Evolutionary conservation across 2,888 invertebrate species (phyloP), one percentile per base, ranked within the genome.

Genomic region (Meta bourneti): DNA sequence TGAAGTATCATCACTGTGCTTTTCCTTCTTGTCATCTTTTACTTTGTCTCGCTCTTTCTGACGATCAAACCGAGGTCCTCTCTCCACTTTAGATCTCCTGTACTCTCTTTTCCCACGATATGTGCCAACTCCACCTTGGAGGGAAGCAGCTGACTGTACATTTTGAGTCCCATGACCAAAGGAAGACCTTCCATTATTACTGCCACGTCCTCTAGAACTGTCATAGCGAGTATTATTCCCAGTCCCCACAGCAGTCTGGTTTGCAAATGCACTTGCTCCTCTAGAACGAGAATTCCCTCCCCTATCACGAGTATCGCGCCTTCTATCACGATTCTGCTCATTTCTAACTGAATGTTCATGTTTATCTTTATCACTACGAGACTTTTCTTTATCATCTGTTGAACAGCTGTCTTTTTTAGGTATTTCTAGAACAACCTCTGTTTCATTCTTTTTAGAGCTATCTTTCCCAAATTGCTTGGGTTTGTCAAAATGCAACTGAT

Each of bases 371-470:
- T 79, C 83, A 79, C 69, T 61, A 7, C 78, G 71, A 34, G 96
- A 96, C 6, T 96, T 96, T 94, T 96, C 96, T 89, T 96, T 93
- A 9, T 92, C 92, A 20, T 84, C 87, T 7, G 70, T 20, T 75
- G 52, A 54, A 52, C 72, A 16, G 52, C n/a, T 61, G 19, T 91
- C 89, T 71, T 91, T 91, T 34, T 91, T 91, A 52, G 85, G 13
- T 54, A 20, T 16, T 20, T 92, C 92, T 16, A 54, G n/a, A 54
- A 9, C 54, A 72, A 11, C 78, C 11, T 92, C 92, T 6, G 20
- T 82, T 49, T 92, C 92, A 72, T 11, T 82, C 19, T 92, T 89
- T 86, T 89, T 89, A 11, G 78, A 48, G 34, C 16, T 84, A 9
- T 92, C 92, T 77, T 92, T 88, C 13, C 16, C 52, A 74, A 78